Percentiles rank a stretch among this genome's conserved stretches.
These are phyloP conservation scores for Fulica atra DNA, from an alignment of 2,113 vertebrate genomes.

Conservation along the genomic window DNA sequence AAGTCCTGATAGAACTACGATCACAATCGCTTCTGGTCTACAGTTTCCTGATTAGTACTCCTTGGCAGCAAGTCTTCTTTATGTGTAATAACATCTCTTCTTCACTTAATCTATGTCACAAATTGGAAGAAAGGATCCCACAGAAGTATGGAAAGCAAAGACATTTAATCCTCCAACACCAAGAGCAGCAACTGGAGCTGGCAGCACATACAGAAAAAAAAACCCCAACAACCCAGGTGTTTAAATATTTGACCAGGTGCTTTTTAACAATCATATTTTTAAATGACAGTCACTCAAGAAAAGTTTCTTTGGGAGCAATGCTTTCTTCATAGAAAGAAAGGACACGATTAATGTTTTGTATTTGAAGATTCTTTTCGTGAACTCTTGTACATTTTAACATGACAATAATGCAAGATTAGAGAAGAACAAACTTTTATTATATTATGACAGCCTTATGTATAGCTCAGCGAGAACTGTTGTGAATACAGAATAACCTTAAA, in stretches of 20 bases:
- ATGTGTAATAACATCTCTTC: background rate
- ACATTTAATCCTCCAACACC: background rate
- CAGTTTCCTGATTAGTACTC: background rate
- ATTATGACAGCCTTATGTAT: background rate
- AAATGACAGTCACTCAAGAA: background rate
- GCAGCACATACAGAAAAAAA: background rate
- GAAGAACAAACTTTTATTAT: background rate
- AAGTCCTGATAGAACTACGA: background rate
- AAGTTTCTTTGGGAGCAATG: background rate
- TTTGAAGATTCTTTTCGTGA: background rate
- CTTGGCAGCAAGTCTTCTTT: background rate
- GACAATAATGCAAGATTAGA: background rate
- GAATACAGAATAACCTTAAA: background rate
- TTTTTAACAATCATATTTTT: background rate
- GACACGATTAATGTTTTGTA: background rate
- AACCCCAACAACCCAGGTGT: background rate
- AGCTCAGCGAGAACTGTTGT: background rate
- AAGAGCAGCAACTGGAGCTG: background rate
- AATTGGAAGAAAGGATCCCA: background rate
- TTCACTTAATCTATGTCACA: background rate
- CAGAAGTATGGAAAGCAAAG: background rate
- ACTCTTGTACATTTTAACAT: background rate
- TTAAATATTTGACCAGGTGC: background rate
- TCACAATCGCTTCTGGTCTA: background rate
- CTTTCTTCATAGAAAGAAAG: background rate